These are phyloP conservation scores for Bergia puertoricense DNA, from an alignment of 92 coral and sea anemone species.

Conservation along the genomic window DNA sequence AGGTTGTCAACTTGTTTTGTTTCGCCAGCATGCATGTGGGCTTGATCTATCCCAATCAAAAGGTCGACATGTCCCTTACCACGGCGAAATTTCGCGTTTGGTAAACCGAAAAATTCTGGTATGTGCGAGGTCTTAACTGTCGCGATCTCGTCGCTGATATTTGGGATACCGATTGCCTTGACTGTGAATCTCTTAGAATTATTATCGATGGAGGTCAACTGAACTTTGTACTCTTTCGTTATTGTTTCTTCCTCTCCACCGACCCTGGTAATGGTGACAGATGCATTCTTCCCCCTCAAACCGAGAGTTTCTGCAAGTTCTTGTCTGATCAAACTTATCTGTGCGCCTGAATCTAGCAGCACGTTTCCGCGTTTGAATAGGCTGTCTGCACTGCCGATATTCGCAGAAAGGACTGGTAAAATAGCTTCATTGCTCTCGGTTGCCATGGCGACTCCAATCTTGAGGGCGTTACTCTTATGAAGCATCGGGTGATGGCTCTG, in stretches of 20 bases:
- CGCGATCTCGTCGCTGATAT: slow-evolving; percentile 56
- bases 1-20: slow-evolving; percentile 57
- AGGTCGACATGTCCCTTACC: slow-evolving; percentile 56
- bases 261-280: too few species aligned
- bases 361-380: slow-evolving; percentile 31
- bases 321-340: slow-evolving; percentile 51
- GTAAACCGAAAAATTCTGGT: slow-evolving; percentile 46
- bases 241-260: slow-evolving; percentile 54
- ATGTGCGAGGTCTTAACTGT: slow-evolving; percentile 35
- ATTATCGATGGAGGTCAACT: slow-evolving; percentile 41
- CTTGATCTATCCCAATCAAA: slow-evolving; percentile 59
- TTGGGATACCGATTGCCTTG: slow-evolving; percentile 52
- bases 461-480: background rate
- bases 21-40: slow-evolving; percentile 35
- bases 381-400: slow-evolving; percentile 37
- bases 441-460: slow-evolving; percentile 20
- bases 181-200: slow-evolving; percentile 44
- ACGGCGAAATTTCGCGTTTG: slow-evolving; percentile 42
- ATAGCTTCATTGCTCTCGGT: slow-evolving; percentile 34
- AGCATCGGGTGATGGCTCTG: too few species aligned
- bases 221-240: slow-evolving; percentile 56
- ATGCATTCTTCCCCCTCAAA: too few species aligned
- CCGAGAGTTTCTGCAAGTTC: slow-evolving; percentile 60
- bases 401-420: slow-evolving; percentile 57
- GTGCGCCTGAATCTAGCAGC: slow-evolving; percentile 45